Percentiles rank a stretch among this genome's conserved stretches.
Evolutionary conservation across 1,140 invertebrate species (phyloP).

Genomic region (Trachymyrmex cornetzi): DNA sequence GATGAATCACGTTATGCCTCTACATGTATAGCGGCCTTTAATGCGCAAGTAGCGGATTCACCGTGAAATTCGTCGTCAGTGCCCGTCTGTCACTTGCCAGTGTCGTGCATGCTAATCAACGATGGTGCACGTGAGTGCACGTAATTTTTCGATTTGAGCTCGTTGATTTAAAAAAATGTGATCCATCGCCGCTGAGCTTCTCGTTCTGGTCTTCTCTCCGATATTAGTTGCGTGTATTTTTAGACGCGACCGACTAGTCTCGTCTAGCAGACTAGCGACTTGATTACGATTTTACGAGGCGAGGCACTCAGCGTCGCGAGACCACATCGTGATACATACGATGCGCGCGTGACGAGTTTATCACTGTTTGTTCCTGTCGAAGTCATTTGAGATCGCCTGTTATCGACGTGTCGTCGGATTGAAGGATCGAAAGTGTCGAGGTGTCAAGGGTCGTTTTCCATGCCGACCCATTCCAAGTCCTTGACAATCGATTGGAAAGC

Average conservation of each 20-base stretch:
- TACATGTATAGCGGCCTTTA: slow-evolving; percentile 17
- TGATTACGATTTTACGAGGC: slow-evolving; percentile 4
- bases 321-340: neutral
- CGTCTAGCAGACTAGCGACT: neutral
- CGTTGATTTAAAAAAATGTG: slow-evolving; percentile 19
- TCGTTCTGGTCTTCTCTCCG: neutral
- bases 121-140: neutral
- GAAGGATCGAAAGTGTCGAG: neutral
- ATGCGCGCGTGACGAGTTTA: slow-evolving; percentile 1
- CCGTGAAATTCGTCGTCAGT: neutral
- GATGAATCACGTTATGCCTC: neutral
- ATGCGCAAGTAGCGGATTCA: neutral
- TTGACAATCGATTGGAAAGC: slow-evolving; percentile 44
- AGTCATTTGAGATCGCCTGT: neutral
- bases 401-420: neutral
- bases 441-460: neutral
- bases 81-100: neutral
- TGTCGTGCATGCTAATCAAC: neutral
- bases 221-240: slow-evolving; percentile 34
- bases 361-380: neutral
- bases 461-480: neutral
- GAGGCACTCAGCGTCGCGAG: neutral
- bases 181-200: neutral
- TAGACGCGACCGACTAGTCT: slow-evolving; percentile 11
- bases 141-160: neutral